These are phyloP conservation scores for Crotalus helleri DNA, from an alignment of 2,113 vertebrate genomes.

Conservation along the genomic window DNA sequence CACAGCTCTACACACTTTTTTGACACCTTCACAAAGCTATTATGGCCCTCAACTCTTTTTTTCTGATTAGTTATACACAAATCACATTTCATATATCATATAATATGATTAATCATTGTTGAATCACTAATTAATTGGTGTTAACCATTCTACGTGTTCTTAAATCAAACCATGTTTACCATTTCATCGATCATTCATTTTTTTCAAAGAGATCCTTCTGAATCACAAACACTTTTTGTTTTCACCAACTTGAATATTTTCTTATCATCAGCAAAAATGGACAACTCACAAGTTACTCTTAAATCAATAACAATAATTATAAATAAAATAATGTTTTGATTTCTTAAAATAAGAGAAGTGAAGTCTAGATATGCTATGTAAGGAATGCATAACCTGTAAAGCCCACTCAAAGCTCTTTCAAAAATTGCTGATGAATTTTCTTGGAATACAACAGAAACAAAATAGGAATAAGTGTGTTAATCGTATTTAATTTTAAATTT, in stretches of 20 bases:
- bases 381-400: not conserved
- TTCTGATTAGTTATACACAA: not conserved
- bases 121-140: too few species aligned
- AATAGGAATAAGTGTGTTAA: not conserved
- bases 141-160: not conserved
- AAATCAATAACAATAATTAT: not conserved
- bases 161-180: not conserved
- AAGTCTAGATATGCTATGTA: not conserved
- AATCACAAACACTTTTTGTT: not conserved
- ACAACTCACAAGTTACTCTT: not conserved
- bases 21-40: not conserved
- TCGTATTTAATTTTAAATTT: not conserved
- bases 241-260: not conserved
- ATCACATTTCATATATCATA: not conserved
- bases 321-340: not conserved
- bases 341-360: not conserved
- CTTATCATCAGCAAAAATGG: not conserved
- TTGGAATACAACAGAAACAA: not conserved
- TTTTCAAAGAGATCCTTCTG: not conserved
- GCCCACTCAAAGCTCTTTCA: not conserved
- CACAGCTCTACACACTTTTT: not conserved
- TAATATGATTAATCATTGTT: too few species aligned
- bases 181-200: not conserved
- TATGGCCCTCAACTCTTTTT: not conserved
- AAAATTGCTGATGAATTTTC: not conserved